Conservation (phyloP, 2,113 vertebrate species). For the Ammodytes marinus region DNA sequence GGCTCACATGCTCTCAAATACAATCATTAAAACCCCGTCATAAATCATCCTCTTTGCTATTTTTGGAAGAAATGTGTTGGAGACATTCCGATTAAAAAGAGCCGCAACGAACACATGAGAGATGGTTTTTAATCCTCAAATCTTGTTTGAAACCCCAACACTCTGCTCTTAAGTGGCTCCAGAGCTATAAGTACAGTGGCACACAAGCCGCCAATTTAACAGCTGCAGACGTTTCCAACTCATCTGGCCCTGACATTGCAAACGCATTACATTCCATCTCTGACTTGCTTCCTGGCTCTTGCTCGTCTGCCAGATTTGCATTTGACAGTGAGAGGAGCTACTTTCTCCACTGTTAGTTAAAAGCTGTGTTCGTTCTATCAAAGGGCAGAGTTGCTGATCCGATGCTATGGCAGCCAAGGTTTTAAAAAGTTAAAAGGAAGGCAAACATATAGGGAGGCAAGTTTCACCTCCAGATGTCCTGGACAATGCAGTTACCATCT, state of each 20-base stretch:
- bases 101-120: conserved; percentile 46
- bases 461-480: conserved; percentile 28
- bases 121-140: conserved; percentile 56
- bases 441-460: conserved; percentile 43
- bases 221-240: conserved; percentile 78
- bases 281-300: conserved; percentile 59
- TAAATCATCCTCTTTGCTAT: conserved; percentile 47
- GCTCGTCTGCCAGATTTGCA: conserved; percentile 69
- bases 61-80: conserved; percentile 36
- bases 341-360: conserved; percentile 75
- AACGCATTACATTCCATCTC: conserved; percentile 66
- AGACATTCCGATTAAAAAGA: conserved; percentile 48
- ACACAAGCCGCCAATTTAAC: conserved; percentile 70
- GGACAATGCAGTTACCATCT: not conserved
- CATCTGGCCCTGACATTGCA: conserved; percentile 72
- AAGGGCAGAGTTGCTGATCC: conserved; percentile 67
- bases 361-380: conserved; percentile 66
- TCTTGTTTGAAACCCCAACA: conserved; percentile 56
- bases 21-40: conserved; percentile 36
- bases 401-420: conserved; percentile 54
- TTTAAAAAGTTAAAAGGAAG: conserved; percentile 41
- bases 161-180: conserved; percentile 59
- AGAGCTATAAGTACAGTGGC: conserved; percentile 37
- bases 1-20: conserved; percentile 52
- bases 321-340: conserved; percentile 62